phyloP scores from a whole-genome alignment of 2,797 vertebrate genomes.

The Peromyscus eremicus region DNA sequence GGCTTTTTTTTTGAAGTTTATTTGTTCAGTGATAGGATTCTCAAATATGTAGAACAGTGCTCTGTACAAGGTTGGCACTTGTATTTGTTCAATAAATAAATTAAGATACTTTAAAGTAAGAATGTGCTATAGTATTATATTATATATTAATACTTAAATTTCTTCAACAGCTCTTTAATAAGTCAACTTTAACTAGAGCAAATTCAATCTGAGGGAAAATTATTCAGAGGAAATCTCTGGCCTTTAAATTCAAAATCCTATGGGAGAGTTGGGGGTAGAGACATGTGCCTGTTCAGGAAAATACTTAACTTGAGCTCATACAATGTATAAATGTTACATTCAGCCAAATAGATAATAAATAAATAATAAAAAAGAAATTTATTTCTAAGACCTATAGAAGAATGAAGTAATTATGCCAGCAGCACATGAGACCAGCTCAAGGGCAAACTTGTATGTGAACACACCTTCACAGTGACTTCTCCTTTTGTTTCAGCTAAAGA shows the following conservation, averaged over 20 bases:
- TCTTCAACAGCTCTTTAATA: background rate
- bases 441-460: background rate
- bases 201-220: background rate
- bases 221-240: background rate
- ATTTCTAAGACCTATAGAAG: background rate
- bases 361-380: background rate
- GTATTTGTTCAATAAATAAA: background rate
- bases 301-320: background rate
- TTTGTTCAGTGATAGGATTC: background rate
- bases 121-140: background rate
- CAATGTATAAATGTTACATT: background rate
- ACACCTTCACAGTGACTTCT: background rate
- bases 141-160: background rate
- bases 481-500: background rate
- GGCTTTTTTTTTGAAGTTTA: background rate
- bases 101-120: background rate
- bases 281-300: background rate
- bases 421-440: background rate
- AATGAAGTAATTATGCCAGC: background rate
- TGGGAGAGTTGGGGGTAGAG: too few species aligned
- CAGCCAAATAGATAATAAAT: background rate
- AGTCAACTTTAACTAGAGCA: slow-evolving; percentile 11
- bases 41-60: slow-evolving; percentile 1
- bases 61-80: background rate
- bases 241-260: background rate